Conservation (phyloP, 2,888 invertebrate species). For the Meandrusa payeni region DNA sequence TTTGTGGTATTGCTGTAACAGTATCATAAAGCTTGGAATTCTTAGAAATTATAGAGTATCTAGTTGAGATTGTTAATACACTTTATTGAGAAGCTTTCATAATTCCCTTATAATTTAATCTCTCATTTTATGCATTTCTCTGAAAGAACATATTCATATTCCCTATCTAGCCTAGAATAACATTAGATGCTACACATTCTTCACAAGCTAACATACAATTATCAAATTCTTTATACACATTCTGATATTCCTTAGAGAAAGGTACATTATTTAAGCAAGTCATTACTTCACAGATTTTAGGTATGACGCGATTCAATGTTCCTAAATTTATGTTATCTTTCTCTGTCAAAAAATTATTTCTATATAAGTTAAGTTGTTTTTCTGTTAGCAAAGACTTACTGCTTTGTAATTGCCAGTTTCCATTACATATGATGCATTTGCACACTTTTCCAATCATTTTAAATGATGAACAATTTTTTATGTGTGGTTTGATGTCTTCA, state of each 20-base stretch:
- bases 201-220: constrained; percentile 16
- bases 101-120: no score
- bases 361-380: constrained; percentile 13
- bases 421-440: constrained; percentile 15
- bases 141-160: no score
- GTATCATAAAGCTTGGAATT: no score
- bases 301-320: neutral
- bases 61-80: no score
- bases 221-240: constrained; percentile 20
- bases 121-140: no score
- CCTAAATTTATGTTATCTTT: neutral
- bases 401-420: constrained; percentile 1
- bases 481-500: neutral
- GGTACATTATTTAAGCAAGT: constrained; percentile 22
- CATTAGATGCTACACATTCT: neutral
- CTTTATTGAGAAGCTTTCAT: no score
- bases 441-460: neutral
- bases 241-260: constrained; percentile 29
- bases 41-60: no score
- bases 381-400: neutral
- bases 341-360: constrained; percentile 8
- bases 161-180: no score
- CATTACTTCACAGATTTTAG: constrained; percentile 20
- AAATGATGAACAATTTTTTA: constrained; percentile 3
- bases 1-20: no score